These are phyloP conservation scores for Sitobion miscanthi DNA, from an alignment of 1,140 invertebrate species.

Conservation along the genomic window DNA sequence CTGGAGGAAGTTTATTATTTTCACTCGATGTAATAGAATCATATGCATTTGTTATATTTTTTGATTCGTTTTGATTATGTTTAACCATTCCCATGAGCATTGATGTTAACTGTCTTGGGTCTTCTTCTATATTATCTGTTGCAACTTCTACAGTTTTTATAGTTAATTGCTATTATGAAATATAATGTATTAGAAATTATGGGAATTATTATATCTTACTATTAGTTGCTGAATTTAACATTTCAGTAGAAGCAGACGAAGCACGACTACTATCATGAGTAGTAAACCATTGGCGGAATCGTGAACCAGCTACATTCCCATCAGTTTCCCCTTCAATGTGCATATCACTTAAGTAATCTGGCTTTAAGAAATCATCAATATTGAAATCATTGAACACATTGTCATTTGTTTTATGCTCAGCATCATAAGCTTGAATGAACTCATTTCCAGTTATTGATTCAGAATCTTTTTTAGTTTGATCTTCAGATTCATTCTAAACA, in stretches of 20 bases:
- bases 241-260: slow-evolving; percentile 50
- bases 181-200: background rate
- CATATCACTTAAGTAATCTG: slow-evolving; percentile 53
- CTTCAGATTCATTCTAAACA: slow-evolving; percentile 30
- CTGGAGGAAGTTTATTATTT: slow-evolving; percentile 52
- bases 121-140: slow-evolving; percentile 39
- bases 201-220: background rate
- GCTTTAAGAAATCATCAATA: slow-evolving; percentile 53
- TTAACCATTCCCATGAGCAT: slow-evolving; percentile 52
- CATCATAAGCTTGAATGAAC: slow-evolving; percentile 53
- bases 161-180: background rate
- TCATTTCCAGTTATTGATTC: slow-evolving; percentile 52
- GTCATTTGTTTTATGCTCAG: slow-evolving; percentile 52
- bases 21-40: slow-evolving; percentile 43
- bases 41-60: slow-evolving; percentile 52
- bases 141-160: slow-evolving; percentile 20
- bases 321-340: slow-evolving; percentile 52
- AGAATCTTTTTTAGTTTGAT: slow-evolving; percentile 47
- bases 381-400: slow-evolving; percentile 37
- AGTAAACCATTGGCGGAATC: slow-evolving; percentile 52
- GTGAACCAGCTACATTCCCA: slow-evolving; percentile 40
- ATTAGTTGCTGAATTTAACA: slow-evolving; percentile 49
- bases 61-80: slow-evolving; percentile 36
- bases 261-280: slow-evolving; percentile 51
- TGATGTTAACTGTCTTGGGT: slow-evolving; percentile 45